Conservation (phyloP, 2,113 vertebrate species). For the Furnarius figulus region DNA sequence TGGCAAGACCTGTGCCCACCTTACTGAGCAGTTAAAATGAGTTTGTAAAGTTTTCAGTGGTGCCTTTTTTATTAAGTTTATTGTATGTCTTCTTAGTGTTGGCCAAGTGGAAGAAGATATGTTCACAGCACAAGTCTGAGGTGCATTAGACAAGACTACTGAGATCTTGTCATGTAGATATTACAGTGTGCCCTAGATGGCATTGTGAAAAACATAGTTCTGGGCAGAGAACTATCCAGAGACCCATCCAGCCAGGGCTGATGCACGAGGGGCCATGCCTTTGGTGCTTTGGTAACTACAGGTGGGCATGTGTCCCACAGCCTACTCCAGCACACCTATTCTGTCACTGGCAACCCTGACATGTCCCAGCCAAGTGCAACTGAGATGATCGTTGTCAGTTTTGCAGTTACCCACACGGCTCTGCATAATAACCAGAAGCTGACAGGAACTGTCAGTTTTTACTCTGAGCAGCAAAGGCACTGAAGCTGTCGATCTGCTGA, state of each 20-base stretch:
- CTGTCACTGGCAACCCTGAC: neutral
- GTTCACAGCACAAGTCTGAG: rapidly evolving
- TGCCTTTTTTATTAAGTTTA: neutral
- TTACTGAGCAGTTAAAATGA: neutral
- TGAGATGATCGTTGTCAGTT: slow-evolving; percentile 18
- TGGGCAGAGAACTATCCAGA: neutral
- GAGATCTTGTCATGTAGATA: neutral
- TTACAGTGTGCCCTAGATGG: rapidly evolving
- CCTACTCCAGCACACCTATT: neutral
- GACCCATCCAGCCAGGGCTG: no score
- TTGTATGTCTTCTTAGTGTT: neutral
- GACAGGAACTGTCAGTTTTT: slow-evolving; percentile 51
- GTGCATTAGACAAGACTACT: neutral
- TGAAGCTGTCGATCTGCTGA: neutral
- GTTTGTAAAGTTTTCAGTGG: neutral
- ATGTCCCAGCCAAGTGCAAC: neutral
- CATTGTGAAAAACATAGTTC: rapidly evolving
- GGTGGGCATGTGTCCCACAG: rapidly evolving
- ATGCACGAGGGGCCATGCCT: rapidly evolving
- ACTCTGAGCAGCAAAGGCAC: neutral
- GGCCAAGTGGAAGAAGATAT: neutral
- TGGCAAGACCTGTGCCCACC: neutral
- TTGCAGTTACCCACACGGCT: neutral
- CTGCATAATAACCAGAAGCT: slow-evolving; percentile 40
- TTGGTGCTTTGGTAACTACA: neutral